Evolutionary conservation across 2,888 invertebrate genomes (phyloP).

Genomic region (Drosophila birchii): DNA sequence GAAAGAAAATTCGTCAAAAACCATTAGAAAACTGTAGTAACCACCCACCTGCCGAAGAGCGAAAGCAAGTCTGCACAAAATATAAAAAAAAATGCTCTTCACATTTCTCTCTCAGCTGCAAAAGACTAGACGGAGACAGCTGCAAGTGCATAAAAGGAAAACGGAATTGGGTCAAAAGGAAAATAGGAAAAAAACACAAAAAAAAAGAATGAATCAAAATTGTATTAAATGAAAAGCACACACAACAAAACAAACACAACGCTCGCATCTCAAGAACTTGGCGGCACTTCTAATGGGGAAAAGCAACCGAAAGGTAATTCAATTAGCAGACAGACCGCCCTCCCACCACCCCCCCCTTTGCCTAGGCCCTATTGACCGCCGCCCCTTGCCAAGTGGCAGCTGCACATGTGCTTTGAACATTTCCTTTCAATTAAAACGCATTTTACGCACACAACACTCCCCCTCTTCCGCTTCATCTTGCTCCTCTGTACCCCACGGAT

Average conservation of each 20-base stretch:
- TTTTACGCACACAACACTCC: slow-evolving; percentile 61
- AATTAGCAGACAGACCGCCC: slow-evolving; percentile 58
- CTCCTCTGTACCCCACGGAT: not conserved
- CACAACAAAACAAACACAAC: slow-evolving; percentile 7
- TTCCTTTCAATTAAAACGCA: slow-evolving; percentile 77
- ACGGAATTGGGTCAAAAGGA: slow-evolving; percentile 65
- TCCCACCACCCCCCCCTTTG: not conserved
- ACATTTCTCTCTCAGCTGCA: slow-evolving; percentile 48
- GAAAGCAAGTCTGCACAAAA: slow-evolving; percentile 5
- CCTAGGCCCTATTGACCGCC: not conserved
- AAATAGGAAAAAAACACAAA: slow-evolving; percentile 52
- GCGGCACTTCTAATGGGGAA: slow-evolving; percentile 58
- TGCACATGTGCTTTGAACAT: slow-evolving; percentile 69
- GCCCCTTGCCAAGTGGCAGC: slow-evolving; percentile 12
- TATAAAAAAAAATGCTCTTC: slow-evolving; percentile 2
- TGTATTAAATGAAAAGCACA: slow-evolving; percentile 53
- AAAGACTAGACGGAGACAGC: slow-evolving; percentile 36
- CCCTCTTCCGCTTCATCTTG: slow-evolving; percentile 11
- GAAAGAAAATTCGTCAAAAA: not conserved
- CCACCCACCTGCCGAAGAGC: slow-evolving; percentile 20
- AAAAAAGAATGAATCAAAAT: slow-evolving; percentile 42
- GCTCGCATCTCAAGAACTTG: slow-evolving; percentile 33
- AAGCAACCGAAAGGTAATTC: slow-evolving; percentile 68
- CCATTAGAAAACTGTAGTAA: slow-evolving; percentile 11
- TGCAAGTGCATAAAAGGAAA: slow-evolving; percentile 41